Evolutionary conservation across 2,113 vertebrate species (phyloP), one percentile per base, ranked within the genome.

Genomic region (Otocyon megalotis): DNA sequence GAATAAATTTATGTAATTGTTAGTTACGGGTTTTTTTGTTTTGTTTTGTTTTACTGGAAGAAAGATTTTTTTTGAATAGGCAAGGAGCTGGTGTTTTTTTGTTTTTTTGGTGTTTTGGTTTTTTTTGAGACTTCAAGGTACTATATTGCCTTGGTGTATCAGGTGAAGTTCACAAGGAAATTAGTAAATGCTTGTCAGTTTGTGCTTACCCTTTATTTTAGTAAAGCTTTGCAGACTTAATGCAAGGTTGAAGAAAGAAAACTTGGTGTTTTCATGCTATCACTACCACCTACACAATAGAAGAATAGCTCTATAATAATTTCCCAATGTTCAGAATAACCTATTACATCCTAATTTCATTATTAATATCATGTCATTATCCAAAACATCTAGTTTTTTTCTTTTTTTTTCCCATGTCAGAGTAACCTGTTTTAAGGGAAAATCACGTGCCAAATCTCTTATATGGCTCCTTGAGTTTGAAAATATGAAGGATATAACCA

Each of bases 101-200:
- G 16, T 58, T 58, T 58, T 58, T 12, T 43, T 96, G 26, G 32
- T 77, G 1, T 93, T 37, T 88, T 76, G n/a, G n/a, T 76, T 77
- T 63, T 58, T 72, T 43, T 74, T 43, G 32, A 69, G 32, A 69
- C 67, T 69, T 35, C n/a, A n/a, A 69, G 67, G 8, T n/a, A 35
- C 32, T 69, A 10, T 15, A 58, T 53, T 65, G 15, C 30, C 19
- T 56, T 76, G 12, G 6, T 77, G 0, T 91, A 79, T 71, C 35
- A 77, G 16, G 87, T 90, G 67, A 77, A 53, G 5, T 95, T 85
- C 69, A 67, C 24, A 74, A 63, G 53, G 60, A 96, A 90, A 96
- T 95, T 20, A 76, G 43, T 62, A 62, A 94, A 28, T 76, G 48
- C 17, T 62, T 74, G 35, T 89, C 79, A 76, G 28, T 94, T 88